Evolutionary conservation across 2,113 vertebrate species (phyloP), one percentile per base, ranked within the genome.

Genomic region (Phasianus colchicus): DNA sequence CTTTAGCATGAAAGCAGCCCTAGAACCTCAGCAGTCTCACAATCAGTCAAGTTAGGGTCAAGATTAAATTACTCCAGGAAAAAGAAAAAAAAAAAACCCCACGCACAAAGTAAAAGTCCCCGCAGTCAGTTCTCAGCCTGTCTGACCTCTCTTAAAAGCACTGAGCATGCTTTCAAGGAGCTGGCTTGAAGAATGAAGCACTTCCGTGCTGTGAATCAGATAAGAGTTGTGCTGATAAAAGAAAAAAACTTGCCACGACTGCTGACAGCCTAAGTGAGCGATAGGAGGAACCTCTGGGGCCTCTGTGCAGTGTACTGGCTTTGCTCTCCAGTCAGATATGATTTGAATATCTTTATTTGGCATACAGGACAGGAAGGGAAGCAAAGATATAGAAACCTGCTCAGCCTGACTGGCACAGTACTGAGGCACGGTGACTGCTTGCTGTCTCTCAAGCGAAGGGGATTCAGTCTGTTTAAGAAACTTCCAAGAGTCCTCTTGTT

Each of bases 241-340:
- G 55, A 64, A 63, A 63, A 75, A 70, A 60, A 4, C 30, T 7
- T n/a, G 1, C 0, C 0, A 1, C 29, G 38, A 72, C 27, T 47
- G 34, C 20, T 78, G 50, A 54, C 20, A 45, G 55, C 57, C 60
- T 86, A 65, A 45, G 55, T 61, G 50, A 58, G 63, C 5, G 45
- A 29, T 16, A 50, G 54, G 54, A 61, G 75, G 52, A 82, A n/a
- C 54, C 1, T 0, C 1, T 20, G 32, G 27, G 65, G 13, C 40
- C 70, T 45, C 65, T 58, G 42, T 30, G 29, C 2, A 4, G 4
- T 70, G 86, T 10, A 4, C 9, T 47, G 40, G 7, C 54, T 66
- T 80, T 87, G 34, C 34, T 83, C 81, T 55, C 2, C 48, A 71
- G 65, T 45, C 76, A 86, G 32, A 12, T 42, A n/a, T 19, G 12